A percentile compares a stretch with the other conserved stretches of the same genome.
phyloP scores from a whole-genome alignment of 2,797 vertebrate species.

The Galaxias olidus region DNA sequence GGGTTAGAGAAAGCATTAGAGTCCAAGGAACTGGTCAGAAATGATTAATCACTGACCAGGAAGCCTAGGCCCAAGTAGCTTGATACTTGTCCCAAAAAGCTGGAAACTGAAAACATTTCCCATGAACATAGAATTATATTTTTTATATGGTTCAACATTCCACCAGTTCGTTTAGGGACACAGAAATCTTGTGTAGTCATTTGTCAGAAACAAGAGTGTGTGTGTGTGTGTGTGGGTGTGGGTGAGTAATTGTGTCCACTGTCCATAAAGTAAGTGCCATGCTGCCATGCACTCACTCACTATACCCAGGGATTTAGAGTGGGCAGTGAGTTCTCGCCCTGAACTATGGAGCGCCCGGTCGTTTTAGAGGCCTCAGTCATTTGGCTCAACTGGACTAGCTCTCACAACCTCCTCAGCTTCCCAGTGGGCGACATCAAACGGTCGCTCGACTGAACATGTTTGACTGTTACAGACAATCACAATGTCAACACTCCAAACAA shows the following conservation, averaged over 20 bases:
- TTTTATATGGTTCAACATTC: slow-evolving; percentile 13
- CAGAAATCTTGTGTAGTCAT: slow-evolving; percentile 1
- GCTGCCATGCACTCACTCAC: not conserved
- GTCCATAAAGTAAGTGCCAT: not conserved
- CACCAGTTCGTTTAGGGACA: not conserved
- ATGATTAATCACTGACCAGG: slow-evolving; percentile 36
- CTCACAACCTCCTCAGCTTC: not conserved
- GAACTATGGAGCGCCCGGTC: not conserved
- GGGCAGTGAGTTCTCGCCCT: slow-evolving; percentile 3
- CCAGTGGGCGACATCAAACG: not conserved
- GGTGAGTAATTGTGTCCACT: not conserved
- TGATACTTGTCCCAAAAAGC: slow-evolving; percentile 16
- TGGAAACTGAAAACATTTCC: slow-evolving; percentile 24
- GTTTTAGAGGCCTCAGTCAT: not conserved
- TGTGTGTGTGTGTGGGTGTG: slow-evolving; percentile 4
- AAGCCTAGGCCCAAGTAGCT: slow-evolving; percentile 18
- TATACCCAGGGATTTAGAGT: slow-evolving; percentile 7
- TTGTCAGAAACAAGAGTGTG: not conserved
- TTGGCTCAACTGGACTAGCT: slow-evolving; percentile 3
- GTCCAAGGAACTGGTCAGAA: slow-evolving; percentile 25
- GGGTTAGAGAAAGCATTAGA: slow-evolving; percentile 13
- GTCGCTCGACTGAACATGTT: not conserved
- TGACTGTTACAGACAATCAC: not conserved
- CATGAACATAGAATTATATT: slow-evolving; percentile 21
- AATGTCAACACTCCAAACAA: not conserved